Percentiles rank a stretch among this genome's conserved stretches.
These are phyloP conservation scores for Macrosteles quadrilineatus DNA, from an alignment of 1,140 invertebrate genomes.

Conservation along the genomic window DNA sequence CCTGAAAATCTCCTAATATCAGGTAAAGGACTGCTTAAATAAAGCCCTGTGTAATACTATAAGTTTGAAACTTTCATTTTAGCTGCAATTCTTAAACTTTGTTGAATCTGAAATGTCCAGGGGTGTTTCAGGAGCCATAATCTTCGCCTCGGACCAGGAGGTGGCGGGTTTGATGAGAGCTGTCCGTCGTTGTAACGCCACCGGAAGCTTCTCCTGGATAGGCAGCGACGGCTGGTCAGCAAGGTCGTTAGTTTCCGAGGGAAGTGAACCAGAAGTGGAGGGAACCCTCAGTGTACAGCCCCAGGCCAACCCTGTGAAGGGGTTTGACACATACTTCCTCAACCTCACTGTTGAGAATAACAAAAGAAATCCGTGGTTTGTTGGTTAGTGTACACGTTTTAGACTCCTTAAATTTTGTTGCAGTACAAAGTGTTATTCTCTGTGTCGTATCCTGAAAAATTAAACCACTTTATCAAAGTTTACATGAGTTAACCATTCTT, in stretches of 20 bases:
- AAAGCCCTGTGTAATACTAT: too few species aligned
- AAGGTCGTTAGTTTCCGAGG: constrained; percentile 80
- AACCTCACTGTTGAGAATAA: constrained; percentile 83
- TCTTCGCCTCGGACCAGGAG: constrained; percentile 96
- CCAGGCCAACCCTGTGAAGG: constrained; percentile 80
- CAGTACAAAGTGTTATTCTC: too few species aligned
- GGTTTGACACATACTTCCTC: constrained; percentile 89
- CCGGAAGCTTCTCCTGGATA: constrained; percentile 91
- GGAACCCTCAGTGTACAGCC: constrained; percentile 92
- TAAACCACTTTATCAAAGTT: too few species aligned
- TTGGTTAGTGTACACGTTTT: constrained; percentile 66
- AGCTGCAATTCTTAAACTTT: too few species aligned
- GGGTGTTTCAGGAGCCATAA: constrained; percentile 79
- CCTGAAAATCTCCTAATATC: too few species aligned
- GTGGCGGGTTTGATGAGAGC: constrained; percentile 92
- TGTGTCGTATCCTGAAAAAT: too few species aligned
- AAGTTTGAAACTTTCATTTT: too few species aligned
- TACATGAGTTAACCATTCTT: too few species aligned
- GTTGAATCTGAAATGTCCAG: too few species aligned
- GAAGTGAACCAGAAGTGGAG: constrained; percentile 85
- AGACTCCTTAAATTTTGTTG: too few species aligned
- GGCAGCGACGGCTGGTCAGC: constrained; percentile 93
- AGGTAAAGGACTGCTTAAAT: too few species aligned
- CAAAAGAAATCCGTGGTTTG: constrained; percentile 89
- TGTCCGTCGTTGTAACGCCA: constrained; percentile 82